phyloP scores from a whole-genome alignment of 2,888 invertebrate species.

The Eutolmus rufibarbis region DNA sequence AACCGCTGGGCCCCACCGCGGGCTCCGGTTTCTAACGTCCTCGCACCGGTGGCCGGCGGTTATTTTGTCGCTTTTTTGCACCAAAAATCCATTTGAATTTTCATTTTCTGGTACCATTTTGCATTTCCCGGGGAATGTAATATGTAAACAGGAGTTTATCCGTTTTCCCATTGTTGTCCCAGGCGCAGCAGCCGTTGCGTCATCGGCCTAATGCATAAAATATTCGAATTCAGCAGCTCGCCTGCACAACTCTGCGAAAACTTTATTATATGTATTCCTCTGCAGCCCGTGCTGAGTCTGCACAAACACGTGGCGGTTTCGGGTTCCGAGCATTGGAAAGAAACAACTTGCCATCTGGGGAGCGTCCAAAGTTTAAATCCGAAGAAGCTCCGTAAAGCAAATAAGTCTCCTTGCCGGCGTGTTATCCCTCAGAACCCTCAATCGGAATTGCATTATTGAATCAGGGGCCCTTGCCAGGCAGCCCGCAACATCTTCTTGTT shows the following conservation, averaged over 20 bases:
- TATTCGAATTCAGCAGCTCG: slow-evolving; percentile 13
- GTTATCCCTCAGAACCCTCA: slow-evolving; percentile 15
- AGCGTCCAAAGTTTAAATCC: slow-evolving; percentile 31
- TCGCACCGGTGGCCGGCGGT: background rate
- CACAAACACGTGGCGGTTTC: background rate
- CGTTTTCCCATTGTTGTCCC: background rate
- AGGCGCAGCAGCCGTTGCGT: background rate
- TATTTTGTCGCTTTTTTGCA: background rate
- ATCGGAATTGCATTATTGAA: slow-evolving; percentile 29
- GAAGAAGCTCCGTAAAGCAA: slow-evolving; percentile 1
- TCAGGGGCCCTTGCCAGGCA: background rate
- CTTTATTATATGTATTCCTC: background rate
- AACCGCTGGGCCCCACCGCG: background rate
- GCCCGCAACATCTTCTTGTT: background rate
- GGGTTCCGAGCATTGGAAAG: background rate
- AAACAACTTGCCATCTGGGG: background rate
- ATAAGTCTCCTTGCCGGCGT: background rate
- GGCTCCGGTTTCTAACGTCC: background rate
- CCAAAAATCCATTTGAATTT: background rate
- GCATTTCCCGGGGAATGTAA: background rate
- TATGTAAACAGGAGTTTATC: slow-evolving; percentile 19
- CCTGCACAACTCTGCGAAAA: background rate
- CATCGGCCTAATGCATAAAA: slow-evolving; percentile 11
- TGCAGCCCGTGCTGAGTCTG: background rate
- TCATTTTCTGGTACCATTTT: background rate